phyloP scores from a whole-genome alignment of 2,113 vertebrate species.

The Jacana jacana region DNA sequence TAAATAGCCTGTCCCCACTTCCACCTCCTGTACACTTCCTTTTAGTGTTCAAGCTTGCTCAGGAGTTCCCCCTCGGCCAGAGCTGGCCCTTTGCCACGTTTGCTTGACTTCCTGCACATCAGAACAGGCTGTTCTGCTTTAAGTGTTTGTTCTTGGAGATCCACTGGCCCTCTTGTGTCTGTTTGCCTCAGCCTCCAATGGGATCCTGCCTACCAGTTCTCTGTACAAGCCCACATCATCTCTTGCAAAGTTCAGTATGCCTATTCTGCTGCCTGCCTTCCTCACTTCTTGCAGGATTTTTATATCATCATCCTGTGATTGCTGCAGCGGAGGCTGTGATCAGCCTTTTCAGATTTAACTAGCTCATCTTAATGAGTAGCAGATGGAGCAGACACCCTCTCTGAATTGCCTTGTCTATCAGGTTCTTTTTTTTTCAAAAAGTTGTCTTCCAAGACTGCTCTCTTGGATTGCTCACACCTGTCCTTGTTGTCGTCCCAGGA shows the following conservation, averaged over 20 bases:
- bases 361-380: neutral
- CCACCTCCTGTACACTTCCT: neutral
- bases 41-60: neutral
- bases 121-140: neutral
- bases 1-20: neutral
- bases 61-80: slow-evolving; percentile 33
- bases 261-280: neutral
- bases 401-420: neutral
- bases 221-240: neutral
- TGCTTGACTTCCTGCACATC: slow-evolving; percentile 11
- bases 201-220: neutral
- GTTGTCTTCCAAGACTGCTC: neutral
- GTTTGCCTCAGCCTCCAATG: neutral
- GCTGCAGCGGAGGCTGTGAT: neutral
- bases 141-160: neutral
- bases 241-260: neutral
- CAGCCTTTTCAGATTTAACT: neutral
- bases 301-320: neutral
- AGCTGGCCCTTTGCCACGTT: neutral
- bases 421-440: neutral
- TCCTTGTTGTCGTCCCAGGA: neutral
- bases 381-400: neutral
- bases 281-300: neutral
- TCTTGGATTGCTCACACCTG: neutral
- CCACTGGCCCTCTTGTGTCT: neutral